Conservation (phyloP, 2,797 vertebrate genomes). For the Heteromormyrus szaboi region DNA sequence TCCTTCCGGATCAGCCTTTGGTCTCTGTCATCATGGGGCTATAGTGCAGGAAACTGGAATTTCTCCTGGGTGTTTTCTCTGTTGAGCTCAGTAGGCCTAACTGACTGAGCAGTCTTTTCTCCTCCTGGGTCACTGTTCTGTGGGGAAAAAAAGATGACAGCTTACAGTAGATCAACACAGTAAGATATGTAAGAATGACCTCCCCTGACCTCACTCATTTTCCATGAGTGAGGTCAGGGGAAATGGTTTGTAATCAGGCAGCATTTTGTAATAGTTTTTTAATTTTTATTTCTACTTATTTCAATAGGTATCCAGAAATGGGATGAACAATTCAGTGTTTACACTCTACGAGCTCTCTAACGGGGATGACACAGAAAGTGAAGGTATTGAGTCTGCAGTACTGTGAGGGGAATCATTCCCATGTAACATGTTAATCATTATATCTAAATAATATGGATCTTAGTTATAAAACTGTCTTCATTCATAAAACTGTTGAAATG, state of each 20-base stretch:
- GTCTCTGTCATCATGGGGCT: neutral
- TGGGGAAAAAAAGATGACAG: neutral
- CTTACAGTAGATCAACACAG: neutral
- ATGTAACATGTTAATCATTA: neutral
- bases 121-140: neutral
- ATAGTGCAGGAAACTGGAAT: neutral
- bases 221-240: neutral
- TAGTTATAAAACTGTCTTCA: neutral
- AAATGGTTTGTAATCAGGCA: neutral
- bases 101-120: neutral
- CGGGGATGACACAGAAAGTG: constrained; percentile 82
- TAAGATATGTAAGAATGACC: neutral
- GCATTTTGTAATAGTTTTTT: neutral
- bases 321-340: constrained; percentile 89
- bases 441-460: neutral
- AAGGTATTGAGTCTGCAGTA: constrained; percentile 66
- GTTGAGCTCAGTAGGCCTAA: neutral
- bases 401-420: neutral
- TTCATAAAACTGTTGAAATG: neutral
- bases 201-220: neutral
- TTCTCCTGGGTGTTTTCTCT: neutral
- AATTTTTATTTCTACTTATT: neutral
- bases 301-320: constrained; percentile 77
- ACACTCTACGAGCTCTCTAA: constrained; percentile 85
- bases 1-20: neutral